A percentile compares a stretch with the other conserved stretches of the same genome.
These are phyloP conservation scores for Gymnothorax javanicus DNA, from an alignment of 2,797 vertebrate genomes.

Conservation along the genomic window DNA sequence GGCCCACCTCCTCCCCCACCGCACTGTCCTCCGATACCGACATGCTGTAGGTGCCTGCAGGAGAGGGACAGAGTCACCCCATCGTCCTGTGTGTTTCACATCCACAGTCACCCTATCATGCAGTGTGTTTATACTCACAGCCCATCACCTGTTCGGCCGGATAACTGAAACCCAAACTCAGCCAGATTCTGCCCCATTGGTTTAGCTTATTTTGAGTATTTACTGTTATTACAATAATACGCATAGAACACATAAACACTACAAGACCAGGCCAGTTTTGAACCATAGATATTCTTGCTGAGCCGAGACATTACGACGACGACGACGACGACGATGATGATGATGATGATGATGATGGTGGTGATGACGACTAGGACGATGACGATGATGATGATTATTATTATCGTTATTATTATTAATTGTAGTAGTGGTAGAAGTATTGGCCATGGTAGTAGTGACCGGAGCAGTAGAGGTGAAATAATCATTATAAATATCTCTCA, in stretches of 20 bases:
- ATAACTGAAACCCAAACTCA: not conserved
- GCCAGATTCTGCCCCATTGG: not conserved
- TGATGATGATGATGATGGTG: too few species aligned
- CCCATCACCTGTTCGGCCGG: too few species aligned
- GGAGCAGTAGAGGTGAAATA: not conserved
- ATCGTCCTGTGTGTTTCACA: not conserved
- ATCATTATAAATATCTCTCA: not conserved
- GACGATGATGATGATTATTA: not conserved
- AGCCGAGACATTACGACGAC: too few species aligned
- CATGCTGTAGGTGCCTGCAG: constrained; percentile 83
- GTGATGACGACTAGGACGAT: too few species aligned
- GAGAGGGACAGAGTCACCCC: not conserved
- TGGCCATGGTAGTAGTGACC: not conserved
- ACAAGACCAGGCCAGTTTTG: too few species aligned
- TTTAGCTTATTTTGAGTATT: not conserved
- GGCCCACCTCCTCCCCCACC: constrained; percentile 81
- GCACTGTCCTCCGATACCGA: constrained; percentile 79
- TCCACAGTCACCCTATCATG: not conserved
- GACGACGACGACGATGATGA: too few species aligned
- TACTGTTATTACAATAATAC: not conserved
- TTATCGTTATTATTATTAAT: not conserved
- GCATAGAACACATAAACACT: too few species aligned
- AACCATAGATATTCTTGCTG: too few species aligned
- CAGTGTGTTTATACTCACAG: not conserved
- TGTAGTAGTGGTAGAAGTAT: not conserved